A percentile compares a stretch with the other conserved stretches of the same genome.
Evolutionary conservation across 37 sponge, comb jelly and placozoan genomes (phyloP).

Genomic region (Hormiphora californensis): DNA sequence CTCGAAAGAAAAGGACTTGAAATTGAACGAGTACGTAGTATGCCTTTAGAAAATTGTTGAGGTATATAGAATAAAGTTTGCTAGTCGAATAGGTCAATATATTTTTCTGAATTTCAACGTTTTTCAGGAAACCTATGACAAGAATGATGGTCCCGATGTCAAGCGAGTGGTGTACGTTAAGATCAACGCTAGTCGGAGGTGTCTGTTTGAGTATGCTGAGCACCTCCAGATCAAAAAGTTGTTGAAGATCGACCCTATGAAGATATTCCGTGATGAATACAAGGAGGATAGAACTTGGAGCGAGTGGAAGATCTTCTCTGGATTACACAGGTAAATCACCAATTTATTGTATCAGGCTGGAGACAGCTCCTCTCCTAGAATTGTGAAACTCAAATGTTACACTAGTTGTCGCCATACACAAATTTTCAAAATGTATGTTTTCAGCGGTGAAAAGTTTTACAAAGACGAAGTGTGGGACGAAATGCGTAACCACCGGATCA

Average conservation of each 20-base stretch:
- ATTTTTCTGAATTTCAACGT: too few species aligned
- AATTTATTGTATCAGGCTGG: too few species aligned
- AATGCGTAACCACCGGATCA: slow-evolving; percentile 33
- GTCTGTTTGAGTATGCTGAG: slow-evolving; percentile 4
- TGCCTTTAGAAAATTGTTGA: too few species aligned
- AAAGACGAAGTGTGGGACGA: slow-evolving; percentile 31
- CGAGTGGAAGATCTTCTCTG: not conserved
- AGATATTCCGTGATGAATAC: slow-evolving; percentile 27
- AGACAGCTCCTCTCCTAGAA: too few species aligned
- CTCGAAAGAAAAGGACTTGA: not conserved
- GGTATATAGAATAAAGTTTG: too few species aligned
- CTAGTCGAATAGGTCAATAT: too few species aligned
- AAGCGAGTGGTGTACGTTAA: slow-evolving; percentile 11
- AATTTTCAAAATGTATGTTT: too few species aligned
- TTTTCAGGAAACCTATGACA: slow-evolving; percentile 18
- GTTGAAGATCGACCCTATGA: slow-evolving; percentile 11
- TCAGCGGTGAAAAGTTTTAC: slow-evolving; percentile 36
- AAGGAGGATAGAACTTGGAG: slow-evolving; percentile 1
- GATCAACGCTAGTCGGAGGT: not conserved
- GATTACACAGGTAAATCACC: not conserved
- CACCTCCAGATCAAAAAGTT: slow-evolving; percentile 22
- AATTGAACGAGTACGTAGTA: not conserved
- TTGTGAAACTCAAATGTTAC: too few species aligned
- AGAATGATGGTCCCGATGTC: not conserved
- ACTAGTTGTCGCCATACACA: too few species aligned